These are phyloP conservation scores for Heliconius ethilla DNA, from an alignment of 2,888 invertebrate genomes.

Conservation along the genomic window DNA sequence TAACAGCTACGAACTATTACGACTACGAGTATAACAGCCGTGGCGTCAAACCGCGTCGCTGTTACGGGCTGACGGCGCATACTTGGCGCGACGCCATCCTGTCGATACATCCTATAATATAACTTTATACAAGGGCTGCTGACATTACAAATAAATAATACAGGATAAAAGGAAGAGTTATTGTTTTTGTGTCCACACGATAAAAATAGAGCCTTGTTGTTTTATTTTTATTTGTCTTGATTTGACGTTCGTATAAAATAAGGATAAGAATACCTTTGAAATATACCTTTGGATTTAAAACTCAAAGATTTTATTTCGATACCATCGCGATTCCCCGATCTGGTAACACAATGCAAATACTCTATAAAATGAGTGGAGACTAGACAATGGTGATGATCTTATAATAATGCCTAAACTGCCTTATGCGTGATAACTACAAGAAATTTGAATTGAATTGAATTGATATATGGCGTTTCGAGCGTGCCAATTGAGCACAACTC, in stretches of 20 bases:
- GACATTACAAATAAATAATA: conserved; percentile 22
- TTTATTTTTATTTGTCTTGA: neutral
- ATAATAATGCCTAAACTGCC: too few relatives aligned
- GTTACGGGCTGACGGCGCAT: conserved; percentile 62
- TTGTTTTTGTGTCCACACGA: neutral
- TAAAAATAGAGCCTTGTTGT: neutral
- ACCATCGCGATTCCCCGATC: neutral
- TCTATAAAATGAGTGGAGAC: neutral
- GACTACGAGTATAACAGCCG: neutral
- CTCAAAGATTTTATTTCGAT: too few relatives aligned
- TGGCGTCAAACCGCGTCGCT: conserved; percentile 67
- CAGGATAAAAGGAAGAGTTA: neutral
- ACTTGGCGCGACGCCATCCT: conserved; percentile 72
- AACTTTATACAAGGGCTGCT: conserved; percentile 31
- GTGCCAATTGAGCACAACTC: too few relatives aligned
- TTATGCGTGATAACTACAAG: neutral
- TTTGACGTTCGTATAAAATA: too few relatives aligned
- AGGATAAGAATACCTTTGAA: too few relatives aligned
- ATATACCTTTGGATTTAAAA: too few relatives aligned
- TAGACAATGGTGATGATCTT: neutral
- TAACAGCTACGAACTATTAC: conserved; percentile 19
- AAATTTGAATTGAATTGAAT: too few relatives aligned
- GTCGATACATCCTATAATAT: conserved; percentile 57
- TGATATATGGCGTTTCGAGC: too few relatives aligned
- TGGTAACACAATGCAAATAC: neutral